Evolutionary conservation across 1,140 invertebrate species (phyloP).

Genomic region (Lepidurus apus): DNA sequence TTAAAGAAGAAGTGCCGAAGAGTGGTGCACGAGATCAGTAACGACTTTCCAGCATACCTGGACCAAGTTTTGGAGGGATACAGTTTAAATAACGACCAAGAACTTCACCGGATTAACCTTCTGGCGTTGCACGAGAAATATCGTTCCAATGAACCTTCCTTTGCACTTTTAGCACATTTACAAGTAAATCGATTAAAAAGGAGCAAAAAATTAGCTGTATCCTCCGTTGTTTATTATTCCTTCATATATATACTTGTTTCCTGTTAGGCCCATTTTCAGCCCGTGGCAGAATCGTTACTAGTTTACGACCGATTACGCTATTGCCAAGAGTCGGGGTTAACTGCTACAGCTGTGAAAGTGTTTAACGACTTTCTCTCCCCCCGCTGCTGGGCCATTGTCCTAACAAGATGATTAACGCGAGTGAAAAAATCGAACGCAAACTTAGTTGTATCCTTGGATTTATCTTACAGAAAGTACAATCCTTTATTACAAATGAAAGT

Average conservation of each 20-base stretch:
- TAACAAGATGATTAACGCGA: constrained; percentile 31
- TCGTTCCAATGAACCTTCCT: constrained; percentile 40
- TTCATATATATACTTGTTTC: constrained; percentile 42
- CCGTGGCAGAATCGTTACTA: constrained; percentile 61
- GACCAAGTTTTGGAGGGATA: constrained; percentile 46
- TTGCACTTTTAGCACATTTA: constrained; percentile 32
- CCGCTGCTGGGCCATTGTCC: constrained; percentile 53
- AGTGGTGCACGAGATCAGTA: constrained; percentile 15
- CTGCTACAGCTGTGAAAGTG: constrained; percentile 52
- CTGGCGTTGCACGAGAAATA: constrained; percentile 49
- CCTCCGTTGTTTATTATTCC: constrained; percentile 40
- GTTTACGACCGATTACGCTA: constrained; percentile 60
- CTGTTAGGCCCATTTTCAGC: constrained; percentile 48
- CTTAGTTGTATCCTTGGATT: not conserved
- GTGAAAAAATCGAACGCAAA: not conserved
- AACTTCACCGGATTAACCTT: constrained; percentile 49
- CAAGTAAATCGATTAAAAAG: constrained; percentile 39
- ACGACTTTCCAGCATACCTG: constrained; percentile 34
- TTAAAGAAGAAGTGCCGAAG: constrained; percentile 32
- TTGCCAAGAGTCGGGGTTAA: constrained; percentile 51
- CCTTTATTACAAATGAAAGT: no score
- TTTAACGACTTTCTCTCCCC: constrained; percentile 55
- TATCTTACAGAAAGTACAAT: no score
- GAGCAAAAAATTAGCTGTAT: constrained; percentile 36
- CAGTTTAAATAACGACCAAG: constrained; percentile 53